Percentiles rank a stretch among this genome's conserved stretches.
phyloP scores from a whole-genome alignment of 2,888 invertebrate genomes.

The Yponomeuta sedellus region DNA sequence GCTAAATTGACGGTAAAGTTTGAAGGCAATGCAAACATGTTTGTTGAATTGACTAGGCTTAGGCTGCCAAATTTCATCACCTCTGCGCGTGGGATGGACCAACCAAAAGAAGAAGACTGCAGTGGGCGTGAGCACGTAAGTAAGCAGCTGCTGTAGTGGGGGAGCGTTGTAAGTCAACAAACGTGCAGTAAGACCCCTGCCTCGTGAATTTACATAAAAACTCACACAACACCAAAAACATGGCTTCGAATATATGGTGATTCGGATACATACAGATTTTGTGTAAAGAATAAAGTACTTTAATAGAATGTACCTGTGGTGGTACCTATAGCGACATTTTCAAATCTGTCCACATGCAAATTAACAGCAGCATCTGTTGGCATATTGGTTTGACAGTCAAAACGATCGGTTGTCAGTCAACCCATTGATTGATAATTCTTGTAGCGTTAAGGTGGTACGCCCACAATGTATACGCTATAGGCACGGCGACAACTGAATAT shows the following conservation, averaged over 20 bases:
- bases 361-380: conserved; percentile 1
- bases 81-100: conserved; percentile 31
- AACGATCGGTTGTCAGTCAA: background rate
- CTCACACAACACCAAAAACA: background rate
- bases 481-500: background rate
- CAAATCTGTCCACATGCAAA: background rate
- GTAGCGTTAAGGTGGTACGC: background rate
- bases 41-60: background rate
- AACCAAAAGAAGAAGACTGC: conserved; percentile 28
- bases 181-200: background rate
- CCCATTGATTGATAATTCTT: conserved; percentile 3
- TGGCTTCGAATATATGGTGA: background rate
- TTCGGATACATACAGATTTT: too few relatives aligned
- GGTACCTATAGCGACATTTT: background rate
- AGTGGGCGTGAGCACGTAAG: conserved; percentile 32
- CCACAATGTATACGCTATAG: background rate
- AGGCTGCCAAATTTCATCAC: conserved; percentile 35
- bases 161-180: conserved; percentile 15
- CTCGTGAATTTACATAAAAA: too few relatives aligned
- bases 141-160: conserved; percentile 1
- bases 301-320: background rate
- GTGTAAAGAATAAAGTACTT: too few relatives aligned
- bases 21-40: background rate
- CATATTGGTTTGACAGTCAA: conserved; percentile 4
- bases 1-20: background rate